Evolutionary conservation across 1,140 invertebrate genomes (phyloP).

Genomic region (Drosophila kepulauana): DNA sequence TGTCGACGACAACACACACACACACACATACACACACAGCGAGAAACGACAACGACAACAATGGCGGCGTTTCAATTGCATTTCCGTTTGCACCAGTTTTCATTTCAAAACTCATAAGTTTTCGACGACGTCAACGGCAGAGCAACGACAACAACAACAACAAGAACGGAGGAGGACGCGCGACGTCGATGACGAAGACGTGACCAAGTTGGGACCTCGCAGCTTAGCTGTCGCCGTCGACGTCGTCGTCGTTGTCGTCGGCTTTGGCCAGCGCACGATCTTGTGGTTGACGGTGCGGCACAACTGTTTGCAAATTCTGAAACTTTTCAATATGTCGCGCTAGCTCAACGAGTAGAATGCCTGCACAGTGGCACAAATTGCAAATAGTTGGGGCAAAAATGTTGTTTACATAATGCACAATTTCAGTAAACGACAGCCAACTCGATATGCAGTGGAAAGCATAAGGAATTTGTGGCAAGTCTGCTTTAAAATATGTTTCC

Average conservation of each 20-base stretch:
- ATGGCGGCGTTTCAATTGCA: constrained; percentile 82
- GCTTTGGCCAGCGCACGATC: constrained; percentile 43
- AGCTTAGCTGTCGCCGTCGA: constrained; percentile 29
- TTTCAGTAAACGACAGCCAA: too few relatives aligned
- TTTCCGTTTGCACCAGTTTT: constrained; percentile 83
- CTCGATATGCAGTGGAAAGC: too few relatives aligned
- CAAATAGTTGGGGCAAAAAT: not conserved
- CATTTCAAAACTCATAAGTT: constrained; percentile 84
- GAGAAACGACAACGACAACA: constrained; percentile 52
- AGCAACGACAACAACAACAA: constrained; percentile 10
- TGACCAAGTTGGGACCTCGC: constrained; percentile 63
- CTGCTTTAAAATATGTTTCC: too few relatives aligned
- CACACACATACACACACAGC: constrained; percentile 10
- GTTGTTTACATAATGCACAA: too few relatives aligned
- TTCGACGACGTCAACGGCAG: constrained; percentile 64
- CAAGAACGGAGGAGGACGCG: constrained; percentile 8
- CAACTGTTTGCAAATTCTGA: constrained; percentile 80
- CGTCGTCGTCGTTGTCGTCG: not conserved
- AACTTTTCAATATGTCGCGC: constrained; percentile 80
- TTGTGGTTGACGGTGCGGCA: constrained; percentile 70
- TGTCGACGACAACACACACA: constrained; percentile 40
- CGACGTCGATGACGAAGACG: constrained; percentile 50
- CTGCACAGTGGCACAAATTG: constrained; percentile 21
- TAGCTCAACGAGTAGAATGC: not conserved
- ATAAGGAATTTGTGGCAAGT: too few relatives aligned